Evolutionary conservation across 2,888 invertebrate species (phyloP).

Genomic region (Heteromyza rotundicornis): DNA sequence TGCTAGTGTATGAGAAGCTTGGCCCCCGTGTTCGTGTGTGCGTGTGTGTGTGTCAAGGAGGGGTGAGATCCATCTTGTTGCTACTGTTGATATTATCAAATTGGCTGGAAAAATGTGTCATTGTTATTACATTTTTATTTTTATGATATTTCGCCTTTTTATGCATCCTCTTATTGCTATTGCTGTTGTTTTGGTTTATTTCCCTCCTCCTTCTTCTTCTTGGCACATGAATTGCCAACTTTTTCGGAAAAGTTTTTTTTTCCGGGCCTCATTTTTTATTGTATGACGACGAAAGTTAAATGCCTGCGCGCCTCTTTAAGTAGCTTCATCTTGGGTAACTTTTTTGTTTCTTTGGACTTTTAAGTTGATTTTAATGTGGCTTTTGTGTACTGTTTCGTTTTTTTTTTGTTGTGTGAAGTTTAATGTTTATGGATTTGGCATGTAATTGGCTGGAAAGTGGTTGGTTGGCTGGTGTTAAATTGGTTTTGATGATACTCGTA

Average conservation of each 20-base stretch:
- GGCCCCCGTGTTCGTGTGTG: not conserved
- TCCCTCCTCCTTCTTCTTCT: too few relatives aligned
- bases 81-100: conserved; percentile 20
- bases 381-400: too few relatives aligned
- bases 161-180: not conserved
- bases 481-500: too few relatives aligned
- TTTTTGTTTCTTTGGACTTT: too few relatives aligned
- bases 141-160: conserved; percentile 3
- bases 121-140: conserved; percentile 12
- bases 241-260: not conserved
- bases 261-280: not conserved
- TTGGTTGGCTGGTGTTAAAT: not conserved
- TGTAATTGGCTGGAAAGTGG: conserved; percentile 19
- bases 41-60: not conserved
- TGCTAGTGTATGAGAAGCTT: not conserved
- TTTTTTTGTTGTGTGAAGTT: conserved; percentile 14
- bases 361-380: conserved; percentile 21
- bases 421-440: conserved; percentile 17
- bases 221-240: not conserved
- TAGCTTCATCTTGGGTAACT: too few relatives aligned
- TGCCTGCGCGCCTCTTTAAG: conserved; percentile 18
- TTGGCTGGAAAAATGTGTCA: conserved; percentile 27
- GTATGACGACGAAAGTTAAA: conserved; percentile 16
- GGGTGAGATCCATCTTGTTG: not conserved
- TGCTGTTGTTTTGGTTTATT: too few relatives aligned